Evolutionary conservation across 92 coral and sea anemone species (phyloP), one percentile per base, ranked within the genome.

Genomic region (Montipora capitata): DNA sequence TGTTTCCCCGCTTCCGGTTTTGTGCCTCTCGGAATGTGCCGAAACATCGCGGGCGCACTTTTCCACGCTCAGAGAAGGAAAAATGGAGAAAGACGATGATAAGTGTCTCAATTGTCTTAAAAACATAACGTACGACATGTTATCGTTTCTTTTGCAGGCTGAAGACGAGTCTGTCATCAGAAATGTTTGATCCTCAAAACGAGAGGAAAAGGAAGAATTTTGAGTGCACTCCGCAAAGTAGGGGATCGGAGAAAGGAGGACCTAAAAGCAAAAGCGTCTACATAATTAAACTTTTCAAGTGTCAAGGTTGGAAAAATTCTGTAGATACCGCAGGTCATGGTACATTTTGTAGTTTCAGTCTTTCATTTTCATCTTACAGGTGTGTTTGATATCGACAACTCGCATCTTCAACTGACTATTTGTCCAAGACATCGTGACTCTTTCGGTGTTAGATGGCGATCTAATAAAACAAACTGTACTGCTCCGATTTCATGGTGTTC

Each of bases 351-450:
- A 40, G 18, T 71, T 71, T 71, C 41, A 71, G 76, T 71, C 27
- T 71, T 63, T 16, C 20, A 18, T 18, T 4, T 68, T 68, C 43
- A 4, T 43, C 63, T 74, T 74, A 8, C 72, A 80, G 87, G 91
- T 40, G 65, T 81, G 70, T 88, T 81, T 74, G 82, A 88, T 61
- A 73, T 81, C 61, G 52, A 64, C 66, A 49, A 66, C 51, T 48
- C 39, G 51, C 78, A 88, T 64, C 72, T 71, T 66, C 63, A 81
- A 63, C 76, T 74, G 67, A 78, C 91, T n/a, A 88, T 88, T 81
- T 88, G 88, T 45, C 88, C 92, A 68, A 64, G 92, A 68, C 92
- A 88, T 65, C 88, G 92, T 9, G 92, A 82, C 83, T 45, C 52
- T 59, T 88, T 88, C 67, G 88, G 92, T 10, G 74, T 82, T 10